A percentile compares a stretch with the other conserved stretches of the same genome.
Evolutionary conservation across 2,888 invertebrate genomes (phyloP).

Genomic region (Dione juno): DNA sequence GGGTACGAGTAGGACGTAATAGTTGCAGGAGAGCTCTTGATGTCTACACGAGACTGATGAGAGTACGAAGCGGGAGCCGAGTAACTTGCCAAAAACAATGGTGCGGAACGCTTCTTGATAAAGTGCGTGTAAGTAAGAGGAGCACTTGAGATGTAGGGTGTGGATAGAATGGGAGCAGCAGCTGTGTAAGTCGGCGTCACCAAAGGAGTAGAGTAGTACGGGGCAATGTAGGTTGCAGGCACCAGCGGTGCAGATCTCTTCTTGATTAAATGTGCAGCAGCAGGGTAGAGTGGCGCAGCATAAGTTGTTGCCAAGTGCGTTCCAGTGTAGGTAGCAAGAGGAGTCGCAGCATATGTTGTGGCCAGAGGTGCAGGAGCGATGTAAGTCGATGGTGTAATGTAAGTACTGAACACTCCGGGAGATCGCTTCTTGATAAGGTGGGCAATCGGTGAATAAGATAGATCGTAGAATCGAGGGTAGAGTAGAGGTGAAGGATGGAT

Average conservation of each 20-base stretch:
- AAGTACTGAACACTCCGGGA: slow-evolving; percentile 48
- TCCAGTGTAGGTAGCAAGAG: slow-evolving; percentile 31
- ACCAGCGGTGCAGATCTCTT: slow-evolving; percentile 58
- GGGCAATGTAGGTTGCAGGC: slow-evolving; percentile 48
- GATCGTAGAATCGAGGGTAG: slow-evolving; percentile 56
- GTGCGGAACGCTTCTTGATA: slow-evolving; percentile 65
- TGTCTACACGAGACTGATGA: slow-evolving; percentile 59
- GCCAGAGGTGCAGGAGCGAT: slow-evolving; percentile 47
- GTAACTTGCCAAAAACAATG: slow-evolving; percentile 51
- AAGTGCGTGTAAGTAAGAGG: slow-evolving; percentile 58
- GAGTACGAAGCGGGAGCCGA: slow-evolving; percentile 59
- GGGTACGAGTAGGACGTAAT: slow-evolving; percentile 52
- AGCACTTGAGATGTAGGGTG: slow-evolving; percentile 55
- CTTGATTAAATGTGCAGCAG: slow-evolving; percentile 63
- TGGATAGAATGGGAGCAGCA: slow-evolving; percentile 54
- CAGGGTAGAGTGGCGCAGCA: slow-evolving; percentile 51
- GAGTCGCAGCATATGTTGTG: slow-evolving; percentile 33
- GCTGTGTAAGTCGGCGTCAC: slow-evolving; percentile 55
- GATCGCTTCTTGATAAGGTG: slow-evolving; percentile 65
- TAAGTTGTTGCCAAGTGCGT: slow-evolving; percentile 45
- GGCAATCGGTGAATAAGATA: slow-evolving; percentile 44
- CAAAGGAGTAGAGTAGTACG: slow-evolving; percentile 52
- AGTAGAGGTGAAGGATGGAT: slow-evolving; percentile 70
- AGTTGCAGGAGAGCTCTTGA: slow-evolving; percentile 54
- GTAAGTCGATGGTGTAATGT: slow-evolving; percentile 54